Conservation (phyloP, 2,888 invertebrate genomes). For the Tetheella fluctuosa region DNA sequence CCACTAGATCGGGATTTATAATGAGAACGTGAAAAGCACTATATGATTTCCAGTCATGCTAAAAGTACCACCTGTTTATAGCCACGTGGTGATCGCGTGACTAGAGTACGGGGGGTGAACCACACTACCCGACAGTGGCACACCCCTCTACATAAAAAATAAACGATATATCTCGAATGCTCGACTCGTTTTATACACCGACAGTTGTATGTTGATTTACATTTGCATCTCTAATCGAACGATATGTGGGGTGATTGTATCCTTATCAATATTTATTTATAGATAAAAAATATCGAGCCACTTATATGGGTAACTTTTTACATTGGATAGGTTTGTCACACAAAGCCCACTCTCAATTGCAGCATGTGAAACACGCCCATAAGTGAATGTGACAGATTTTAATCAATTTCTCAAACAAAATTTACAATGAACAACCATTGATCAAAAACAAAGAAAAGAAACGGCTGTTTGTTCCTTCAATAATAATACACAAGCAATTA, state of each 20-base stretch:
- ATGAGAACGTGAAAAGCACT: no score
- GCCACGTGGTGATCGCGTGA: constrained; percentile 29
- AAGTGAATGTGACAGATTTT: no score
- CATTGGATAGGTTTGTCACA: no score
- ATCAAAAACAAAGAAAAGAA: neutral
- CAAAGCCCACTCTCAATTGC: no score
- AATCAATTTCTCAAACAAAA: neutral
- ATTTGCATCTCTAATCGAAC: neutral
- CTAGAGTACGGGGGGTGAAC: constrained; percentile 24
- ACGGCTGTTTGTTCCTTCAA: constrained; percentile 28
- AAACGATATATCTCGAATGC: constrained; percentile 19
- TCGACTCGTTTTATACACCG: constrained; percentile 6
- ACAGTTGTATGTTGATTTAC: constrained; percentile 19
- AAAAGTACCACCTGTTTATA: constrained; percentile 25
- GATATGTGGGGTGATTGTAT: neutral
- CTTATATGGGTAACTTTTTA: no score
- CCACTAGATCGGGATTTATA: no score
- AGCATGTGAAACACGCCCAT: no score
- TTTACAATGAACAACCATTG: neutral
- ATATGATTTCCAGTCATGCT: constrained; percentile 13
- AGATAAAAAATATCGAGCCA: no score
- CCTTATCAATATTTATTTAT: neutral
- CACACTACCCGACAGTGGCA: constrained; percentile 15
- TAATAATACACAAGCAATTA: constrained; percentile 42
- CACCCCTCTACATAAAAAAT: constrained; percentile 12